Conservation (phyloP, 92 coral and sea anemone species). For the Blastomussa wellsi region DNA sequence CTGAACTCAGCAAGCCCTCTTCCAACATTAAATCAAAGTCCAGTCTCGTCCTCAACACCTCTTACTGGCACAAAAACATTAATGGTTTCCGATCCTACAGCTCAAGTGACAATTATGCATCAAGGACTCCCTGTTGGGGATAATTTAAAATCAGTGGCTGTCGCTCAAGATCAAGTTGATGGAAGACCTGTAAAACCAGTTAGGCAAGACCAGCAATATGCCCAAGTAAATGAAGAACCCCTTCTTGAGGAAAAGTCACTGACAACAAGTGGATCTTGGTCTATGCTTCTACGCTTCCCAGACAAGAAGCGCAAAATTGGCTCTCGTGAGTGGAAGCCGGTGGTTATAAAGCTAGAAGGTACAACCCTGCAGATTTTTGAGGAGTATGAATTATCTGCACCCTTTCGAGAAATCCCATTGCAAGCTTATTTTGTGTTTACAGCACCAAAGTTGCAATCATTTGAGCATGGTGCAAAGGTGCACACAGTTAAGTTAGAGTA, state of each 20-base stretch:
- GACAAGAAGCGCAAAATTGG: conserved; percentile 87
- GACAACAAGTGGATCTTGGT: conserved; percentile 82
- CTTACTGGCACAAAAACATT: neutral
- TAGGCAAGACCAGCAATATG: conserved; percentile 37
- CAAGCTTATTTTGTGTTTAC: conserved; percentile 92
- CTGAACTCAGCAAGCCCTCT: conserved; percentile 25
- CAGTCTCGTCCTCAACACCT: conserved; percentile 27
- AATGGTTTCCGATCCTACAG: conserved; percentile 18
- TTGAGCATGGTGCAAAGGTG: conserved; percentile 77
- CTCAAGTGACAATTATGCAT: conserved; percentile 1
- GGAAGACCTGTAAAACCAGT: conserved; percentile 13
- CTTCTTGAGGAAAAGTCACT: conserved; percentile 54
- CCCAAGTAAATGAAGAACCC: conserved; percentile 44
- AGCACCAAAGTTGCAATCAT: conserved; percentile 64
- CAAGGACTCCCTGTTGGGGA: neutral
- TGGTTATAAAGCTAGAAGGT: conserved; percentile 85
- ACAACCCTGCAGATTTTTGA: conserved; percentile 85
- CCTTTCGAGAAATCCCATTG: conserved; percentile 92
- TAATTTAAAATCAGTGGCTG: conserved; percentile 40
- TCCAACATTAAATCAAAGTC: conserved; percentile 13
- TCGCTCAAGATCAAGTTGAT: conserved; percentile 30
- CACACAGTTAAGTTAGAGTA: conserved; percentile 89
- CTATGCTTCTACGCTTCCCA: conserved; percentile 92
- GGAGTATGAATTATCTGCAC: conserved; percentile 93
- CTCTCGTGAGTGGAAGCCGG: conserved; percentile 92